Evolutionary conservation across 2,797 vertebrate genomes (phyloP).

Genomic region (Melanotaenia boesemani): DNA sequence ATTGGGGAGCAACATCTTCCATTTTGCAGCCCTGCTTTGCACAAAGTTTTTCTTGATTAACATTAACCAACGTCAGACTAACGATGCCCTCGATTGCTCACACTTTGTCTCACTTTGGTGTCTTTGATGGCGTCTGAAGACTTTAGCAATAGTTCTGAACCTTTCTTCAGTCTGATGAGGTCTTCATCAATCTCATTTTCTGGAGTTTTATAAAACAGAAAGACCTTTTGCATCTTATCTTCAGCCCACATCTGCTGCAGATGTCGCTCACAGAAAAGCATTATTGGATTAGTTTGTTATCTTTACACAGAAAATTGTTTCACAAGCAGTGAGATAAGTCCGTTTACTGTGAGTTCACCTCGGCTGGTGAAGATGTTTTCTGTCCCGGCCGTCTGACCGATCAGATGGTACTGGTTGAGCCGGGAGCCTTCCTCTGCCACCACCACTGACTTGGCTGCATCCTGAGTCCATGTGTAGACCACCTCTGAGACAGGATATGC

Average conservation of each 20-base stretch:
- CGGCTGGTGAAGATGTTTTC: conserved; percentile 95
- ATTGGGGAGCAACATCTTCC: no score
- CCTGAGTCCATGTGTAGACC: conserved; percentile 94
- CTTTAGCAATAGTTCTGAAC: no score
- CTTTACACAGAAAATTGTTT: background rate
- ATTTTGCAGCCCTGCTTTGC: no score
- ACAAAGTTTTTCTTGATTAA: no score
- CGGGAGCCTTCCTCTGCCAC: conserved; percentile 97
- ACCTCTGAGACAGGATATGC: conserved; percentile 97
- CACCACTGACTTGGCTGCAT: conserved; percentile 91
- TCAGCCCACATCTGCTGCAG: background rate
- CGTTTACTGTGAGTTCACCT: conserved; percentile 68
- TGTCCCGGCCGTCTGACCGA: conserved; percentile 92
- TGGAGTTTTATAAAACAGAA: background rate
- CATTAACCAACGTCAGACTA: no score
- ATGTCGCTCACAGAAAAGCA: background rate
- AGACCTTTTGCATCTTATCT: background rate
- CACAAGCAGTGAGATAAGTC: background rate
- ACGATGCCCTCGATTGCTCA: no score
- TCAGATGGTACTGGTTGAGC: conserved; percentile 96
- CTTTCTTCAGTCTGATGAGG: no score
- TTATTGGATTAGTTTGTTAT: background rate
- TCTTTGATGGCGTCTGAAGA: no score
- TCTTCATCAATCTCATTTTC: no score
- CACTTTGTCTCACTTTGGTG: no score